Evolutionary conservation across 2,888 invertebrate genomes (phyloP).

Genomic region (Stenodera caucasica): DNA sequence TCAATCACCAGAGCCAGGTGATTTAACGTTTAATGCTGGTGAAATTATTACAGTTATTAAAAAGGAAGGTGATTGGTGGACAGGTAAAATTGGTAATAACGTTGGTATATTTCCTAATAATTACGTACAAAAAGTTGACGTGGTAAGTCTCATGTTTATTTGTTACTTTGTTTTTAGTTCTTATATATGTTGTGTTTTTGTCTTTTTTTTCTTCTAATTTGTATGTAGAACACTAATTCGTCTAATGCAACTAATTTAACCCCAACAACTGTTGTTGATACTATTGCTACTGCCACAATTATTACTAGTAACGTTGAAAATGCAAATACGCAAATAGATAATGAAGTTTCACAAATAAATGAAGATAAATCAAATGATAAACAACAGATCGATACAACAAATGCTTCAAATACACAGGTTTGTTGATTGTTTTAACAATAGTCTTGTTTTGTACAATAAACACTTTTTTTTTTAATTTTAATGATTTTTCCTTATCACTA

Average conservation of each 20-base stretch:
- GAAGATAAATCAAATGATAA: constrained; percentile 55
- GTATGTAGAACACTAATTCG: constrained; percentile 34
- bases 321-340: constrained; percentile 49
- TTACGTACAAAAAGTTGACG: constrained; percentile 80
- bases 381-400: constrained; percentile 56
- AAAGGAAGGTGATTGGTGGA: constrained; percentile 99
- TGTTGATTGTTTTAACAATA: constrained; percentile 21
- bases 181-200: neutral
- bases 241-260: constrained; percentile 30
- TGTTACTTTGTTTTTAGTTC: constrained; percentile 7
- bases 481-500: neutral
- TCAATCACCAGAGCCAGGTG: constrained; percentile 85
- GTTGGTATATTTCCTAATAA: constrained; percentile 96
- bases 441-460: constrained; percentile 7
- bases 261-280: constrained; percentile 25
- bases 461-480: constrained; percentile 12
- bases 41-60: constrained; percentile 86
- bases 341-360: constrained; percentile 56
- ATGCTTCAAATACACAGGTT: constrained; percentile 53
- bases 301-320: constrained; percentile 40
- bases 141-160: constrained; percentile 38
- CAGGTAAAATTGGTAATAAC: constrained; percentile 78
- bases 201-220: constrained; percentile 17
- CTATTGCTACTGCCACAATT: constrained; percentile 38
- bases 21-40: constrained; percentile 84